phyloP scores from a whole-genome alignment of 2,113 vertebrate genomes.

The Tonatia bakeri region DNA sequence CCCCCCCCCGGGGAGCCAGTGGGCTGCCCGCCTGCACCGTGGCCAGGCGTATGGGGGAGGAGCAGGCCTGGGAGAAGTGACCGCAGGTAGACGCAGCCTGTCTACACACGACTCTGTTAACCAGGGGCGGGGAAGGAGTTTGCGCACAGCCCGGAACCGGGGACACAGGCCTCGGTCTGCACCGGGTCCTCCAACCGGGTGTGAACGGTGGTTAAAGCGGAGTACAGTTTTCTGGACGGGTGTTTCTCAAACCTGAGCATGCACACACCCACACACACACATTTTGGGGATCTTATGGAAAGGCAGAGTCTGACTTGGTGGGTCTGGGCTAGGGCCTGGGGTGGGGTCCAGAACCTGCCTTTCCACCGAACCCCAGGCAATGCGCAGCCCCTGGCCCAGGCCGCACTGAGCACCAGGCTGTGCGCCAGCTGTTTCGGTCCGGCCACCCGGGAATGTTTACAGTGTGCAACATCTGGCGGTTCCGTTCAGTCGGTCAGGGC shows the following conservation, averaged over 20 bases:
- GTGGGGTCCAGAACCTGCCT: too few species aligned
- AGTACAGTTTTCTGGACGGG: too few species aligned
- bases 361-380: too few species aligned
- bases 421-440: rapidly evolving
- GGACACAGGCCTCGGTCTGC: rapidly evolving
- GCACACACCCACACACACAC: too few species aligned
- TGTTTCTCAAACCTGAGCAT: too few species aligned
- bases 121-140: background rate
- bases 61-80: rapidly evolving
- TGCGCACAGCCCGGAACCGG: rapidly evolving
- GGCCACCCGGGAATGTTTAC: too few species aligned
- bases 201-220: background rate
- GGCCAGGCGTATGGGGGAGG: background rate
- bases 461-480: too few species aligned
- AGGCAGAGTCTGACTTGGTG: background rate
- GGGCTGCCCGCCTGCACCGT: rapidly evolving
- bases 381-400: background rate
- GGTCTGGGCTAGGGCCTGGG: background rate
- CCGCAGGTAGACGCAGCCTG: background rate
- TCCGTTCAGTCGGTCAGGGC: too few species aligned
- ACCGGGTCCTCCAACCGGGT: too few species aligned
- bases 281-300: background rate
- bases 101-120: background rate
- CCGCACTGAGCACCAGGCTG: rapidly evolving
- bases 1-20: background rate